Base-by-base conservation (phyloP, 1,140 invertebrate species). In the Cherax destructor region DNA sequence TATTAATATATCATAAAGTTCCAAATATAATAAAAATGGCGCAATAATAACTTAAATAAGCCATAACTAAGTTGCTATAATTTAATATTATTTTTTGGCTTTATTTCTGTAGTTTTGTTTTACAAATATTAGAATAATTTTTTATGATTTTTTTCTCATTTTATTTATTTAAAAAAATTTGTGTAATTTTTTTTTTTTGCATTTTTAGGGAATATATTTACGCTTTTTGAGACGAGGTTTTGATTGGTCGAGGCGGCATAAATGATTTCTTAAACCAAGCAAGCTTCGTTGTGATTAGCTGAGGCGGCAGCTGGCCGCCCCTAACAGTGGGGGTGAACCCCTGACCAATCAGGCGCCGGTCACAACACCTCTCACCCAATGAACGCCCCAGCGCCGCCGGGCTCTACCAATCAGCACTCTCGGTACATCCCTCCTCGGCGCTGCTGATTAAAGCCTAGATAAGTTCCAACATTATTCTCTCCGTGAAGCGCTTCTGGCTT, bases 401-500 rank as follows among this genome's bases (percentile, higher is more conserved):
- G 30, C 30, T 41, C 30, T 47, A 74, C 89, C 89, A 91, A 91
- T 85, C 30, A 52, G 18, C 47, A 59, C 6, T 10, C n/a, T 18
- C 74, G 18, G 69, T 61, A 9, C 76, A 91, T 13, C 10, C 47
- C 81, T 9, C 49, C 83, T 91, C 9, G 89, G 76, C 24, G 11
- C n/a, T 7, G 85, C 89, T 91, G 89, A 91, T 91, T 91, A 91
- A 91, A 90, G 88, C 80, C 88, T 83, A 83, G 88, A 90, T 86
- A 85, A 91, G 89, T 91, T 91, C 89, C 89, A 91, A 85, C 77
- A 52, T 84, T 91, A 91, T 91, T 91, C 16, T 74, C 52, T 74
- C 21, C 4, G 3, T 6, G 65, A 69, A 18, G 21, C 21, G 13
- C 21, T 69, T 69, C 21, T 69, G 21, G 9, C 18, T 69, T 21